Base-by-base conservation (phyloP, 1,140 invertebrate species). In the Drosophila nigromelanica region DNA sequence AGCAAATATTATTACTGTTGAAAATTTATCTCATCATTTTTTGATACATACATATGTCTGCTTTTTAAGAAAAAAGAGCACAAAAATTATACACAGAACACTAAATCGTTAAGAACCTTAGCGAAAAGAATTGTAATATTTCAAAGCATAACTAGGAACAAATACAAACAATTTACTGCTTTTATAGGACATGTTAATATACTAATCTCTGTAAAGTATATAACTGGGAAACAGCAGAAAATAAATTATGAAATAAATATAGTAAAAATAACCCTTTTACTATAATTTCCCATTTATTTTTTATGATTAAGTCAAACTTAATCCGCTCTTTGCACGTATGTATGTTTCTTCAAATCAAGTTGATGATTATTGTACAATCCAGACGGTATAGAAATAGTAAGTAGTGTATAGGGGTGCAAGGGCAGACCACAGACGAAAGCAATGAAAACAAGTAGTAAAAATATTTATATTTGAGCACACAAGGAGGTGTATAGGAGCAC, bases 401-500 rank as follows among this genome's bases (percentile, higher is more conserved):
- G 24, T 51, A 24, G 39, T 39, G 39, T 62, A 52, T 27, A 71
- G 27, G 35, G 37, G 50, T 39, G 62, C 61, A 43, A 30, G 40
- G 42, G 48, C 60, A 61, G 61, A 56, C 35, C 68, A 56, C 68
- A 64, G 60, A 64, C 60, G 45, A 30, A 63, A 39, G 37, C 60
- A 70, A 69, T 62, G 24, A 48, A 59, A 54, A 54, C 59, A 54
- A 54, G 4, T 48, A 70, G 48, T 48, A 48, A 63, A 45, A 35
- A 58, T 58, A 70, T 45, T 21, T 43, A 63, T 47, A 66, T 55
- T 48, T 39, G 56, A 69, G 58, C 18, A 61, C 33, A 70, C 24
- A 54, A 62, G 33, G 50, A 70, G 43, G 54, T 56, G 24, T 42
- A 40, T 18, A 40, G 52, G 54, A 56, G 54, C 8, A 42, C 39